Percentiles rank a stretch among this genome's conserved stretches.
These are phyloP conservation scores for Dasysyrphus tricinctus DNA, from an alignment of 2,888 invertebrate species.

Conservation along the genomic window DNA sequence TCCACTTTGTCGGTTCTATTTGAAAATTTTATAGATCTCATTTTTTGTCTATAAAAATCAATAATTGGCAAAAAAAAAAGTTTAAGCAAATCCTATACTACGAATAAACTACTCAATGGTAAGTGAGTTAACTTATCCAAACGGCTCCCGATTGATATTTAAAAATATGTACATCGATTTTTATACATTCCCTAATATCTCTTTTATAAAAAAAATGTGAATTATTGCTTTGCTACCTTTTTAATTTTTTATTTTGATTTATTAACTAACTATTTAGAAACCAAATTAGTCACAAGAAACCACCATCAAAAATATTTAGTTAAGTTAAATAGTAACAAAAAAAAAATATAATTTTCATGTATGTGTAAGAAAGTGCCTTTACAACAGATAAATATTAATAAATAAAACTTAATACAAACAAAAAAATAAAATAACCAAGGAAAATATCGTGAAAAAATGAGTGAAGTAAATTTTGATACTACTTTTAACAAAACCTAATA, in stretches of 20 bases:
- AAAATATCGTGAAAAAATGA: slow-evolving; percentile 39
- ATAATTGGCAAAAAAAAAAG: neutral
- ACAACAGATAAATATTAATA: slow-evolving; percentile 49
- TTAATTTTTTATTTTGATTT: slow-evolving; percentile 26
- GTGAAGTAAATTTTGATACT: slow-evolving; percentile 68
- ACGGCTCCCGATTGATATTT: slow-evolving; percentile 8
- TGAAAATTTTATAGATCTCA: neutral
- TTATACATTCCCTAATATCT: slow-evolving; percentile 63
- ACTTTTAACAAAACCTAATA: slow-evolving; percentile 40
- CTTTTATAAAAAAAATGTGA: neutral
- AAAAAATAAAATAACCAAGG: slow-evolving; percentile 21
- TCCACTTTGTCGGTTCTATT: too few relatives aligned
- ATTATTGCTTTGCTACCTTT: slow-evolving; percentile 21
- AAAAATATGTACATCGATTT: slow-evolving; percentile 11
- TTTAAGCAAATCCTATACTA: neutral
- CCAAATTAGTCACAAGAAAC: slow-evolving; percentile 59
- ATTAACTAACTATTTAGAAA: slow-evolving; percentile 39
- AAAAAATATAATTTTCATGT: slow-evolving; percentile 64
- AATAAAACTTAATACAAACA: slow-evolving; percentile 19
- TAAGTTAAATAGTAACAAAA: slow-evolving; percentile 25
- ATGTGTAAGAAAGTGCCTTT: slow-evolving; percentile 75
- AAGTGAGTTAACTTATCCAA: slow-evolving; percentile 19
- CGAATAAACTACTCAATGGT: slow-evolving; percentile 17
- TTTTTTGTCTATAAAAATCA: neutral
- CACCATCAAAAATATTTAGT: slow-evolving; percentile 58